Evolutionary conservation across 2,888 invertebrate genomes (phyloP).

Genomic region (Pristionchus maxplancki): DNA sequence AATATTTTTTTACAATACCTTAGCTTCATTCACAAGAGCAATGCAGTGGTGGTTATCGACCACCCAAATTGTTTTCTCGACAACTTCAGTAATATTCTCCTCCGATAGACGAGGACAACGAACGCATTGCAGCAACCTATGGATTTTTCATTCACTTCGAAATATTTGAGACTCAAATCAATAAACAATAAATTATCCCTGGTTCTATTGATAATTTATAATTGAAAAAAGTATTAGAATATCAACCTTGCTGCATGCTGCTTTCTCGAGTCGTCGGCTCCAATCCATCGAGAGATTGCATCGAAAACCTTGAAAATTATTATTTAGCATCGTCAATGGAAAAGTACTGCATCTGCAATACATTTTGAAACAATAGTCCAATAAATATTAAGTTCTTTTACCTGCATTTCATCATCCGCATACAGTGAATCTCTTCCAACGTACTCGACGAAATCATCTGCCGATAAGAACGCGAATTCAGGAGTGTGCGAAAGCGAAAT

Average conservation of each 20-base stretch:
- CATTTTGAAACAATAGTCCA: no score
- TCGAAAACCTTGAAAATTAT: neutral
- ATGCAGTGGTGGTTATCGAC: slow-evolving; percentile 83
- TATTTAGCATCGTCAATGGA: no score
- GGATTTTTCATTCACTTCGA: no score
- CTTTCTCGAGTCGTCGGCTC: neutral
- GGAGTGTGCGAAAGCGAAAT: slow-evolving; percentile 86
- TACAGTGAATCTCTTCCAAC: slow-evolving; percentile 87
- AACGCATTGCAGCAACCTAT: slow-evolving; percentile 84
- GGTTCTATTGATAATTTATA: no score
- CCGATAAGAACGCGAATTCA: slow-evolving; percentile 83
- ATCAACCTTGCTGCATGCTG: neutral
- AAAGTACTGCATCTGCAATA: no score
- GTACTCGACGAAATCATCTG: slow-evolving; percentile 79
- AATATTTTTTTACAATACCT: slow-evolving; percentile 6
- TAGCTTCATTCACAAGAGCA: slow-evolving; percentile 60
- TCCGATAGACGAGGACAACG: slow-evolving; percentile 88
- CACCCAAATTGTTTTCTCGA: slow-evolving; percentile 79
- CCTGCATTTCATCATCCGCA: slow-evolving; percentile 85
- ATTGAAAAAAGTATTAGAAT: no score
- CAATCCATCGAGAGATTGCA: neutral
- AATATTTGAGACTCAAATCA: no score
- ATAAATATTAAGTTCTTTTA: no score
- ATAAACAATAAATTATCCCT: no score
- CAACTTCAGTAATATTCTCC: slow-evolving; percentile 86